Evolutionary conservation across 2,113 vertebrate genomes (phyloP).

Genomic region (Turnix velox): DNA sequence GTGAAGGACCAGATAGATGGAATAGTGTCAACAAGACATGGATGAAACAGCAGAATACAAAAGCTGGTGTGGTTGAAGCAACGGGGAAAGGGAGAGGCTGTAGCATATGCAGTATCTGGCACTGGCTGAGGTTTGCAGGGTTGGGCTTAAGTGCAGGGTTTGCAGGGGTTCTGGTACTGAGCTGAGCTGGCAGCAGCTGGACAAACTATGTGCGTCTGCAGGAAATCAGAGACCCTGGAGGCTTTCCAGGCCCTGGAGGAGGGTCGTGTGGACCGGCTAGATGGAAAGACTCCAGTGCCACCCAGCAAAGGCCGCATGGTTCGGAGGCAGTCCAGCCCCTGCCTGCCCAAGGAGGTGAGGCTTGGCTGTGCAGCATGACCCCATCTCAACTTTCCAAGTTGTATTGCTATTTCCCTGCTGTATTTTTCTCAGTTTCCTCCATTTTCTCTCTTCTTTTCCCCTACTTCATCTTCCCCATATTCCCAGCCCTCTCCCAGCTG

Average conservation of each 20-base stretch:
- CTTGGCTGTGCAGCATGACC: background rate
- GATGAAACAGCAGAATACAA: background rate
- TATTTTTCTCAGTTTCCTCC: background rate
- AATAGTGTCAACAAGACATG: background rate
- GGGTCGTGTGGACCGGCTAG: slow-evolving; percentile 56
- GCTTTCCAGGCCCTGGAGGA: slow-evolving; percentile 74
- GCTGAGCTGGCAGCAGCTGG: background rate
- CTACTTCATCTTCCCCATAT: background rate
- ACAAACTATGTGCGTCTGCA: slow-evolving; percentile 9
- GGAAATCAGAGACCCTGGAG: slow-evolving; percentile 75
- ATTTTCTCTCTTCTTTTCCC: background rate
- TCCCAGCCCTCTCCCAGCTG: background rate
- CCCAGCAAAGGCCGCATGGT: slow-evolving; percentile 59
- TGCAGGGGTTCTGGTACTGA: background rate
- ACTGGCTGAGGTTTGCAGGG: background rate
- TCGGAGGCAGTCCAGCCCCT: slow-evolving; percentile 72
- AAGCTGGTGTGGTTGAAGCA: background rate
- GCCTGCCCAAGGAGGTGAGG: slow-evolving; percentile 74
- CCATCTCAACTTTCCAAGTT: background rate
- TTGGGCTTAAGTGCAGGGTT: background rate
- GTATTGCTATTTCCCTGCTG: background rate
- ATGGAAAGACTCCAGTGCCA: slow-evolving; percentile 57
- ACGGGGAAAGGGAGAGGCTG: background rate
- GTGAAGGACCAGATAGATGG: background rate
- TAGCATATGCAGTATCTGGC: accelerated